Evolutionary conservation across 2,113 vertebrate species (phyloP).

Genomic region (Etia nguti): DNA sequence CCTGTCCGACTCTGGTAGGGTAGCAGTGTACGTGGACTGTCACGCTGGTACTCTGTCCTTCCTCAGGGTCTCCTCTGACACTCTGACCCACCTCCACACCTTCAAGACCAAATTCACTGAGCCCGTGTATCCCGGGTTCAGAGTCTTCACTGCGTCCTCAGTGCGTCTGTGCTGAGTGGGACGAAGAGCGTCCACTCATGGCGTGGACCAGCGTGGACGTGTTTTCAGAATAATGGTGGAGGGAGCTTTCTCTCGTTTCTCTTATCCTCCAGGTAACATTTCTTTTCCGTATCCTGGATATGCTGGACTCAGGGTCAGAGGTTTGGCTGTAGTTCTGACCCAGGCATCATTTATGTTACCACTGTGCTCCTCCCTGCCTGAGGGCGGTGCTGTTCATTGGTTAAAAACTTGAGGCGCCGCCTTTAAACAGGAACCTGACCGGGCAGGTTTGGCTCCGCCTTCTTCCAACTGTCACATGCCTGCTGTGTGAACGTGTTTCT

Average conservation of each 20-base stretch:
- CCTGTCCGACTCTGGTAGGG: not conserved
- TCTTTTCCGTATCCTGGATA: not conserved
- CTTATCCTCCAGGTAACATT: not conserved
- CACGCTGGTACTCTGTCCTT: not conserved
- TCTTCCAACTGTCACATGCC: not conserved
- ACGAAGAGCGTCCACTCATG: not conserved
- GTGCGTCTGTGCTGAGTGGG: not conserved
- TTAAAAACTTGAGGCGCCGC: not conserved
- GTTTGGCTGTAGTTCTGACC: not conserved
- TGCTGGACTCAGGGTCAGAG: not conserved
- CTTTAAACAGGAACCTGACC: not conserved
- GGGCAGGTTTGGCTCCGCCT: not conserved
- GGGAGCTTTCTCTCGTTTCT: not conserved
- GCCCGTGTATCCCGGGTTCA: not conserved
- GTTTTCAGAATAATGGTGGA: not conserved
- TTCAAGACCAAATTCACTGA: not conserved
- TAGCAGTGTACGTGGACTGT: not conserved
- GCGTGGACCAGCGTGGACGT: not conserved
- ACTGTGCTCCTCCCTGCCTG: not conserved
- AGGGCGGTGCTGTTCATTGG: not conserved
- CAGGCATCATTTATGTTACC: not conserved
- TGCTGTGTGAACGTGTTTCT: not conserved
- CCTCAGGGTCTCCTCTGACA: not conserved
- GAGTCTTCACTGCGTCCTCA: not conserved
- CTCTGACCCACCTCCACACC: not conserved